Evolutionary conservation across 2,113 vertebrate genomes (phyloP).

Genomic region (Saccopteryx leptura): DNA sequence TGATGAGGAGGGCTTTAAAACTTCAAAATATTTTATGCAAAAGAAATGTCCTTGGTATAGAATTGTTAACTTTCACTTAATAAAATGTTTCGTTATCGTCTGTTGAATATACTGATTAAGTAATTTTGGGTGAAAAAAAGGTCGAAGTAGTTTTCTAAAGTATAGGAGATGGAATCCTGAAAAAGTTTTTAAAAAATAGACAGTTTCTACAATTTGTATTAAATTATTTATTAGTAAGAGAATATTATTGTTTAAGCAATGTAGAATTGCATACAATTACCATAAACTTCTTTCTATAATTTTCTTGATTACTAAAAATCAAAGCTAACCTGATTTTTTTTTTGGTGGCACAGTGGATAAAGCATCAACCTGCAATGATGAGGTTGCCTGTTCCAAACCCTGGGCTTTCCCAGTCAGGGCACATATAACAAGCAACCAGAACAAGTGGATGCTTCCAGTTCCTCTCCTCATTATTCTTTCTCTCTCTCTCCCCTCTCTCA

Average conservation of each 20-base stretch:
- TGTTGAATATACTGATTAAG: not conserved
- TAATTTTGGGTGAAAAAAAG: not conserved
- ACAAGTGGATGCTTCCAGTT: no score
- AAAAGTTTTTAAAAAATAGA: not conserved
- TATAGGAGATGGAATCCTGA: not conserved
- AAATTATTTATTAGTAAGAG: not conserved
- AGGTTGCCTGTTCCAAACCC: no score
- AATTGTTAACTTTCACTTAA: not conserved
- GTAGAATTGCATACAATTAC: not conserved
- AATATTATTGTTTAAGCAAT: not conserved
- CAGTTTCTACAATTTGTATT: not conserved
- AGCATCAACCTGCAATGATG: no score
- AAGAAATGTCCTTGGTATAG: not conserved
- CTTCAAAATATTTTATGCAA: not conserved
- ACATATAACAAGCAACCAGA: no score
- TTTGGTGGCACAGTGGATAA: no score
- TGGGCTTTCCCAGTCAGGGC: no score
- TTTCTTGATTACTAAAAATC: conserved; percentile 22
- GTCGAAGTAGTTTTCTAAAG: not conserved
- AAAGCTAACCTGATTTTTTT: not conserved
- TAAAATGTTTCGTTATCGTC: not conserved
- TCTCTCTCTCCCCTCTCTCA: no score
- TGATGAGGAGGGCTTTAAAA: not conserved
- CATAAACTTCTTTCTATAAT: not conserved
- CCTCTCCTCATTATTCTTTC: no score